These are phyloP conservation scores for Otocyon megalotis DNA, from an alignment of 2,113 vertebrate genomes.

Conservation along the genomic window DNA sequence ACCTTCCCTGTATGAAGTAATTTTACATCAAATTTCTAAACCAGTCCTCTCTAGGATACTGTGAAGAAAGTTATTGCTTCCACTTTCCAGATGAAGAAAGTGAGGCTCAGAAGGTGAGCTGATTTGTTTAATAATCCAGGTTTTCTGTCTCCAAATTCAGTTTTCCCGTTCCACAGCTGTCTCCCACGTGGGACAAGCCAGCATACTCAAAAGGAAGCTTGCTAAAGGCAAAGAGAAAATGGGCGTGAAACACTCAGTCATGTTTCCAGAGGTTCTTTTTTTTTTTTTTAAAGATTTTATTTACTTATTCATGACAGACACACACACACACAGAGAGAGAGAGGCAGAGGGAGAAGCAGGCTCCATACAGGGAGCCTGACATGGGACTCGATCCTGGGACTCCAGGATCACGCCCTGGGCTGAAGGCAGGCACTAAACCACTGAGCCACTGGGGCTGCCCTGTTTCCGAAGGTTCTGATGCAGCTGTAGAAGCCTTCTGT, in stretches of 20 bases:
- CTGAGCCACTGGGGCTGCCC: no score
- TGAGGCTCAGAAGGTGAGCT: neutral
- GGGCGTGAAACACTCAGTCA: neutral
- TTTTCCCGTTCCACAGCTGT: neutral
- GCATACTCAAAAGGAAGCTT: neutral
- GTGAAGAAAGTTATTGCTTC: neutral
- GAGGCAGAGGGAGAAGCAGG: no score
- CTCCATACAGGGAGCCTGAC: no score
- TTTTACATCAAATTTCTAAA: neutral
- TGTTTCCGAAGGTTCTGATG: neutral
- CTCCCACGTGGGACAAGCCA: neutral
- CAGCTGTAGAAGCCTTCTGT: no score
- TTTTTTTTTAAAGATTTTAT: no score
- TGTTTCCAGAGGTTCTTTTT: neutral
- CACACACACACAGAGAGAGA: no score
- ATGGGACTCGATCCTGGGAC: no score
- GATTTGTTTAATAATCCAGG: neutral
- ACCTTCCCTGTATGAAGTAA: neutral
- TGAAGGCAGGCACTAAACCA: no score
- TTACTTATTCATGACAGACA: no score
- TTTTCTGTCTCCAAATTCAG: neutral
- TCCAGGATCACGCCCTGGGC: no score
- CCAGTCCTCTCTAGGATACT: neutral
- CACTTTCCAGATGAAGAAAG: neutral
- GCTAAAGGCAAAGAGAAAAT: neutral